Evolutionary conservation across 2,888 invertebrate genomes (phyloP).

Genomic region (Trichogramma evanescens): DNA sequence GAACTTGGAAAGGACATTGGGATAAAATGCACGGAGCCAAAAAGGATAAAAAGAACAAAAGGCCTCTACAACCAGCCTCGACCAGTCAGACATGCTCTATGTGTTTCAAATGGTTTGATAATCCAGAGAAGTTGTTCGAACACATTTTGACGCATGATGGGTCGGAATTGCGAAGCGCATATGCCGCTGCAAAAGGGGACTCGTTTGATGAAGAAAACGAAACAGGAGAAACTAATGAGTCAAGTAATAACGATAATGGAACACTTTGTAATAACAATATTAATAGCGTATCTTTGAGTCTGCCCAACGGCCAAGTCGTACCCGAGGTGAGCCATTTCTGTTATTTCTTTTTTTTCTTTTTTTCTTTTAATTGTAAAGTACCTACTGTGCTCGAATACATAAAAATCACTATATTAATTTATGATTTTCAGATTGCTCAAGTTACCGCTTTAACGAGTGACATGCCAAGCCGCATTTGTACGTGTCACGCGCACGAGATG

Average conservation of each 20-base stretch:
- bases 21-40: too few relatives aligned
- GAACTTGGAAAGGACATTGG: too few relatives aligned
- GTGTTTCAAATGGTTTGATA: constrained; percentile 28
- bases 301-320: too few relatives aligned
- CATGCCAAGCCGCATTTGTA: constrained; percentile 27
- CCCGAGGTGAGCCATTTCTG: too few relatives aligned
- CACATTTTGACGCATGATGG: constrained; percentile 36
- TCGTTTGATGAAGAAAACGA: too few relatives aligned
- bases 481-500: constrained; percentile 31
- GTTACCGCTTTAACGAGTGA: not conserved
- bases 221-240: too few relatives aligned
- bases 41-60: not conserved
- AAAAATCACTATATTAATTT: not conserved
- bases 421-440: not conserved
- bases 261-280: too few relatives aligned
- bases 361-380: too few relatives aligned
- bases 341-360: too few relatives aligned
- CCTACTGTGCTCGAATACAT: too few relatives aligned
- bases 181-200: constrained; percentile 13
- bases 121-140: constrained; percentile 27
- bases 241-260: too few relatives aligned
- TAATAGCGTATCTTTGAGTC: too few relatives aligned
- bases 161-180: constrained; percentile 31
- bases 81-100: constrained; percentile 27
- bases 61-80: not conserved